These are phyloP conservation scores for Clivina fossor DNA, from an alignment of 2,888 invertebrate genomes.

Conservation along the genomic window DNA sequence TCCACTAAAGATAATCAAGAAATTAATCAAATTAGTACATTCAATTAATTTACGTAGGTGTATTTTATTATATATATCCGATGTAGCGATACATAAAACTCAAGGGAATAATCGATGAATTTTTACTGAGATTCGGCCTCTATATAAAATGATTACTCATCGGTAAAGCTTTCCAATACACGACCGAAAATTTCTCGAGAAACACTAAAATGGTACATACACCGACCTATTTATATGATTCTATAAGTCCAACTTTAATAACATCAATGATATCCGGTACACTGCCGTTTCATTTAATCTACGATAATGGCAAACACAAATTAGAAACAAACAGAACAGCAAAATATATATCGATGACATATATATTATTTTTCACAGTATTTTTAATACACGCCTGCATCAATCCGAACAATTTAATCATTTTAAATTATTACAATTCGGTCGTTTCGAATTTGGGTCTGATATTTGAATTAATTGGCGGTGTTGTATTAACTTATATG, in stretches of 20 bases:
- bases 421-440: slow-evolving; percentile 21
- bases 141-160: background rate
- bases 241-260: slow-evolving; percentile 16
- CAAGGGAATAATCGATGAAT: background rate
- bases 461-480: slow-evolving; percentile 21
- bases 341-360: slow-evolving; percentile 1
- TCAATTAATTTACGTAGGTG: too few species aligned
- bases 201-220: slow-evolving; percentile 8
- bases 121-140: background rate
- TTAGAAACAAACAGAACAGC: slow-evolving; percentile 13
- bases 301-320: slow-evolving; percentile 3
- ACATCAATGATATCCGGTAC: slow-evolving; percentile 13
- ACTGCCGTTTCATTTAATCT: slow-evolving; percentile 13
- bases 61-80: too few species aligned
- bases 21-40: too few species aligned
- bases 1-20: too few species aligned
- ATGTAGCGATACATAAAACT: background rate
- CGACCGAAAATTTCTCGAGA: too few species aligned
- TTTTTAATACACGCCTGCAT: slow-evolving; percentile 13
- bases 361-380: slow-evolving; percentile 4
- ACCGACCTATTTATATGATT: slow-evolving; percentile 18
- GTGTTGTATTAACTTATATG: slow-evolving; percentile 5
- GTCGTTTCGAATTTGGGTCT: slow-evolving; percentile 20
- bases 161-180: too few species aligned
- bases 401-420: slow-evolving; percentile 15